Conservation (phyloP, 2,888 invertebrate genomes). For the Prosopocoilus inquinatus region DNA sequence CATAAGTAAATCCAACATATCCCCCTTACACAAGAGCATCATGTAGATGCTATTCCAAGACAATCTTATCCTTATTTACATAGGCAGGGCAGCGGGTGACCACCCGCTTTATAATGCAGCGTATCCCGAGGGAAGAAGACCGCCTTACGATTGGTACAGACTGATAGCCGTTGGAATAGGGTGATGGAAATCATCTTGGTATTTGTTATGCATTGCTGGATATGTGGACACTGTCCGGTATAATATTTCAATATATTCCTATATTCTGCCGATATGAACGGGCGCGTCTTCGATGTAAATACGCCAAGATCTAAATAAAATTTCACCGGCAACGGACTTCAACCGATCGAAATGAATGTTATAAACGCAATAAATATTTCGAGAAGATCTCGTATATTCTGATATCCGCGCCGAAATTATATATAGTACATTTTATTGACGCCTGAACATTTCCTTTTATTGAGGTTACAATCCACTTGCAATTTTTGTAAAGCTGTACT, state of each 20-base stretch:
- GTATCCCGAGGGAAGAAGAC: conserved; percentile 33
- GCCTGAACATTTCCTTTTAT: neutral
- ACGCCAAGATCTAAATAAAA: conserved; percentile 10
- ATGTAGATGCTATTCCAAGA: conserved; percentile 27
- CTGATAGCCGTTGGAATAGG: conserved; percentile 40
- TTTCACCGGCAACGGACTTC: conserved; percentile 8
- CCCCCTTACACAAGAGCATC: conserved; percentile 11
- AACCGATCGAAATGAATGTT: conserved; percentile 6
- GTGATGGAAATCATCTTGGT: conserved; percentile 48
- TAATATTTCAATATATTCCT: conserved; percentile 51
- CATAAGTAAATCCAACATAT: conserved; percentile 23
- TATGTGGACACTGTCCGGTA: conserved; percentile 49
- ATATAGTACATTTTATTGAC: conserved; percentile 7
- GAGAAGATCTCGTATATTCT: neutral
- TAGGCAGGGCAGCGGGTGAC: conserved; percentile 31
- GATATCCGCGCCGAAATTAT: conserved; percentile 5
- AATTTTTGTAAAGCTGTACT: too few species aligned
- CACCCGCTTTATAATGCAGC: conserved; percentile 29
- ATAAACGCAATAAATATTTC: conserved; percentile 14
- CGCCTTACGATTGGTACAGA: conserved; percentile 38
- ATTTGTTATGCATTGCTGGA: conserved; percentile 52
- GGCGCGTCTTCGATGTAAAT: conserved; percentile 2
- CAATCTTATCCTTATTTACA: conserved; percentile 38
- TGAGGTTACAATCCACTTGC: too few species aligned
- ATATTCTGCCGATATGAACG: conserved; percentile 10